These are phyloP conservation scores for Leguminivora glycinivorella DNA, from an alignment of 1,140 invertebrate genomes.

Conservation along the genomic window DNA sequence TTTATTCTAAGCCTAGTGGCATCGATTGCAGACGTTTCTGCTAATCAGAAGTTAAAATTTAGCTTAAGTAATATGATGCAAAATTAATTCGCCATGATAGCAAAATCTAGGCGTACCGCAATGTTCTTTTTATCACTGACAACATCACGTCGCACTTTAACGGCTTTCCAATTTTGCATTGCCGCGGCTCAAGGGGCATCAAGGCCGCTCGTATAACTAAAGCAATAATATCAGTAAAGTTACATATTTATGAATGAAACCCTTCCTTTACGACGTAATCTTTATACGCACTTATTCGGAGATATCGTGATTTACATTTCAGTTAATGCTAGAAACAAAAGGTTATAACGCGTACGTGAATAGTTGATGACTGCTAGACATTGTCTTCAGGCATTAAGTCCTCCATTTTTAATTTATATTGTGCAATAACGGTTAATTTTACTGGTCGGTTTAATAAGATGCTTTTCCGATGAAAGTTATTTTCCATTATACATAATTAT, in stretches of 20 bases:
- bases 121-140: slow-evolving; percentile 5
- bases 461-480: too few species aligned
- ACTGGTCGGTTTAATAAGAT: too few species aligned
- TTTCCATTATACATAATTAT: too few species aligned
- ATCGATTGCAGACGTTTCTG: too few species aligned
- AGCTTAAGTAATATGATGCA: too few species aligned
- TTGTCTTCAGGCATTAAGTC: too few species aligned
- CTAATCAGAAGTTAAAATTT: too few species aligned
- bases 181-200: slow-evolving; percentile 33
- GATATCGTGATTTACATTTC: slow-evolving; percentile 36
- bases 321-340: slow-evolving; percentile 30
- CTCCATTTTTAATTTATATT: too few species aligned
- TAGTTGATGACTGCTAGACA: too few species aligned
- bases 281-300: slow-evolving; percentile 34
- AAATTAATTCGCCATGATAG: background rate
- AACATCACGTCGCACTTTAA: slow-evolving; percentile 29
- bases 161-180: slow-evolving; percentile 34
- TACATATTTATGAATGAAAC: slow-evolving; percentile 48
- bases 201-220: slow-evolving; percentile 36
- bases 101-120: background rate
- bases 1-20: too few species aligned
- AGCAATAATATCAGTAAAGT: slow-evolving; percentile 45
- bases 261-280: slow-evolving; percentile 36
- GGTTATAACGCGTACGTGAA: background rate
- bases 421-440: too few species aligned